Conservation (phyloP, 2,113 vertebrate genomes). For the Coracopsis vasa region DNA sequence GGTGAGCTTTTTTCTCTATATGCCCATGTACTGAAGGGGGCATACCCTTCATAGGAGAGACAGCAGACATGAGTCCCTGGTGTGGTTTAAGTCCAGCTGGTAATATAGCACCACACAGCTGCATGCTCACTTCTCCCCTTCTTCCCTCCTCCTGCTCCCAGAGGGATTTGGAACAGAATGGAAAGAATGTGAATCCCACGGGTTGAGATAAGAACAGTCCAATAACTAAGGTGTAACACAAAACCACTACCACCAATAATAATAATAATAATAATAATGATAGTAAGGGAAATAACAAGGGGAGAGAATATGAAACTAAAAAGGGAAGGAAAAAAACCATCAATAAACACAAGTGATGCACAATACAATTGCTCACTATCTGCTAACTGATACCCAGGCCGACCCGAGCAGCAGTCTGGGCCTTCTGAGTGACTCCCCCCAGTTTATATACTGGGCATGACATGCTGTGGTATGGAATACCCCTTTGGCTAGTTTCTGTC, state of each 20-base stretch:
- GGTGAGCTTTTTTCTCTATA: conserved; percentile 1
- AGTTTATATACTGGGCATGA: neutral
- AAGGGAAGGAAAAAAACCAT: neutral
- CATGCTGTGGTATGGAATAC: neutral
- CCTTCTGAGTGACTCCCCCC: neutral
- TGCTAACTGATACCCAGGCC: neutral
- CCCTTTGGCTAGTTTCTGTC: neutral
- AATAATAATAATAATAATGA: neutral
- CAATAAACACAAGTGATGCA: neutral
- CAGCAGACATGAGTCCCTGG: neutral
- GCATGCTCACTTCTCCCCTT: neutral
- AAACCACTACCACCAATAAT: neutral
- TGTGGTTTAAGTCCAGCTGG: neutral
- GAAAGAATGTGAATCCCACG: neutral
- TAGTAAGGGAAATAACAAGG: neutral
- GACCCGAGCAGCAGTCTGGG: neutral
- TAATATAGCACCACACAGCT: neutral
- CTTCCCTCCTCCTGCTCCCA: neutral
- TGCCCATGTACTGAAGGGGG: neutral
- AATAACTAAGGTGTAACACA: neutral
- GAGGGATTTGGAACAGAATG: neutral
- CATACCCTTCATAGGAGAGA: neutral
- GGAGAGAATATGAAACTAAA: neutral
- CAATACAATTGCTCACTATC: neutral
- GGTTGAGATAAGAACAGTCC: neutral